Evolutionary conservation across 1,140 invertebrate genomes (phyloP).

Genomic region (Berghia stephanieae): DNA sequence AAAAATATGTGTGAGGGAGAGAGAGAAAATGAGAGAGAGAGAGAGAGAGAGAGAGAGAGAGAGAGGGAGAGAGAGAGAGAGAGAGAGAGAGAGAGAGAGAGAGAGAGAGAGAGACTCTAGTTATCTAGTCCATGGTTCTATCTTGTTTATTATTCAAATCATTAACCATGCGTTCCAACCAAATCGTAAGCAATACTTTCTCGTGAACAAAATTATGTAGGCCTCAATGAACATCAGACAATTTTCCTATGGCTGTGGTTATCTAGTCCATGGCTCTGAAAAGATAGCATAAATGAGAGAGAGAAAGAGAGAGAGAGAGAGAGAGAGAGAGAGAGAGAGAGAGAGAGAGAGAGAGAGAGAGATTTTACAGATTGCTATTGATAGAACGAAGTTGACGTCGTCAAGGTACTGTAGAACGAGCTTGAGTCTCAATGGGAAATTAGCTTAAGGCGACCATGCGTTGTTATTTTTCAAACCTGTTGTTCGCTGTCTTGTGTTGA

Average conservation of each 20-base stretch:
- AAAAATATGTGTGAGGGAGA: too few species aligned
- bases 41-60: background rate
- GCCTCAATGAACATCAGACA: too few species aligned
- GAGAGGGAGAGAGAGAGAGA: background rate
- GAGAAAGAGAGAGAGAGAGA: background rate
- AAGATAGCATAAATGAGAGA: background rate
- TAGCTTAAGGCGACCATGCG: too few species aligned
- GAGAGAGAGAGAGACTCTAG: background rate
- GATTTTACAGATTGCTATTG: background rate
- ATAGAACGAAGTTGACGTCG: constrained; percentile 8
- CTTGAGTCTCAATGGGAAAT: too few species aligned
- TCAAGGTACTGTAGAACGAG: background rate
- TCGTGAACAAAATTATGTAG: background rate
- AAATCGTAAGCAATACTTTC: too few species aligned
- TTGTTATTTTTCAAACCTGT: too few species aligned
- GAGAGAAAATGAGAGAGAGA: background rate
- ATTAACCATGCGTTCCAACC: too few species aligned
- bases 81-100: background rate
- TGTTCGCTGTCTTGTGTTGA: too few species aligned
- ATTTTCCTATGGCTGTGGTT: too few species aligned
- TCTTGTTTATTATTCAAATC: too few species aligned
- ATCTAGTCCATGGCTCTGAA: too few species aligned
- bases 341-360: constrained; percentile 24
- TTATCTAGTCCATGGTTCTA: background rate
- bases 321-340: constrained; percentile 21